Conservation (phyloP, 2,113 vertebrate genomes). For the Meriones unguiculatus region DNA sequence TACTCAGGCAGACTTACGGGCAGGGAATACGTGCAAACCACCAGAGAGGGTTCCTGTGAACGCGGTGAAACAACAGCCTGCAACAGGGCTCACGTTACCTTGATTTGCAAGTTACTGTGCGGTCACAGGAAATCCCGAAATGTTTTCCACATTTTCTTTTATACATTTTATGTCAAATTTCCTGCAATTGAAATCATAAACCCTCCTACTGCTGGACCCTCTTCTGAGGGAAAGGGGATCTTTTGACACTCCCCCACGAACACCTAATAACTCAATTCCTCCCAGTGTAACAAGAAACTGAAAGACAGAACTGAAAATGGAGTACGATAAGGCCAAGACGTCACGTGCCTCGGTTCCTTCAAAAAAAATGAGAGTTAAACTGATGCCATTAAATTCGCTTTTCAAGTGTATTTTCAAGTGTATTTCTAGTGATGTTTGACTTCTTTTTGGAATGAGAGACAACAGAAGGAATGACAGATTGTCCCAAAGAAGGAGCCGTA, state of each 20-base stretch:
- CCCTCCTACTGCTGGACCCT: constrained; percentile 74
- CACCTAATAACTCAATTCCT: constrained; percentile 75
- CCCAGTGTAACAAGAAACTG: constrained; percentile 62
- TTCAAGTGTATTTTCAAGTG: constrained; percentile 33
- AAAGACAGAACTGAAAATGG: constrained; percentile 65
- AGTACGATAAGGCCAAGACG: constrained; percentile 67
- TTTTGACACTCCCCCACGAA: constrained; percentile 64
- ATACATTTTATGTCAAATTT: constrained; percentile 77
- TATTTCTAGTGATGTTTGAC: background rate
- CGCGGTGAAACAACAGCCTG: constrained; percentile 31
- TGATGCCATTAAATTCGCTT: constrained; percentile 11
- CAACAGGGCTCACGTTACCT: constrained; percentile 52
- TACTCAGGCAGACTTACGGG: constrained; percentile 47
- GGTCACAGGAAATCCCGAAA: constrained; percentile 81
- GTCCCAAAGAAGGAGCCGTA: background rate
- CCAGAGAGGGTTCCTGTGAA: constrained; percentile 61
- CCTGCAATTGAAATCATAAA: constrained; percentile 76
- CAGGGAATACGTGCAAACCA: constrained; percentile 9
- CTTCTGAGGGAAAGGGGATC: constrained; percentile 71
- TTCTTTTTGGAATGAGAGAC: constrained; percentile 64
- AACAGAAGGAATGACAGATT: constrained; percentile 54
- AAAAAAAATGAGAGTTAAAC: constrained; percentile 68
- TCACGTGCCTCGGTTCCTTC: constrained; percentile 42
- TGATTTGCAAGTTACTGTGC: constrained; percentile 75
- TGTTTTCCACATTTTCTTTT: constrained; percentile 79